Base-by-base conservation (phyloP, 2,888 invertebrate species). In the Hemistola chrysoprasaria region DNA sequence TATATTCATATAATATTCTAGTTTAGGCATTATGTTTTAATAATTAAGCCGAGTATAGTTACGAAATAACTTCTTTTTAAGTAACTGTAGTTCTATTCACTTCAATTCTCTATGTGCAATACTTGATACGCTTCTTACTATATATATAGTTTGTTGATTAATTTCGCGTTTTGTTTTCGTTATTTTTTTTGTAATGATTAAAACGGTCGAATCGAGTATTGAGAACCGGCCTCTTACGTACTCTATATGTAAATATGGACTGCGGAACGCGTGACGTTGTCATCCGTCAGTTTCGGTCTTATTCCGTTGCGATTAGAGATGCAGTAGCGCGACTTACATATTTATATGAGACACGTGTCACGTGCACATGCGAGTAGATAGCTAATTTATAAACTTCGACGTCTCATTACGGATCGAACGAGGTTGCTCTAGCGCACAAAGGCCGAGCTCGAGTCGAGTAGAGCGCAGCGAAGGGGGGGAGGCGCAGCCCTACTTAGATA, bases 1-100 rank as follows among this genome's bases (percentile, higher is more conserved):
- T 89, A 87, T 88, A 89, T 84, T 81, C 76, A 87, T 85, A 86
- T 86, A 87, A 82, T 89, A 87, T 87, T 87, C 85, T 89, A 90
- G 89, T 80, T 87, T 85, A 89, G 85, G 84, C 79, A 69, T 78
- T 81, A 43, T 87, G 81, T 87, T 84, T 87, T 86, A 80, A 62
- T 63, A 68, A 61, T n/a, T 85, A 78, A 80, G 82, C 75, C 64
- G 69, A 72, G 67, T 77, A 71, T 72, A 71, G 71, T 71, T 49
- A 68, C 61, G 62, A 65, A 56, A 57, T 58, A 51, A 44, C 59
- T 62, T 73, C 65, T 65, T 67, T 65, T 76, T 73, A 75, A 68
- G 64, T 68, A 67, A 76, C 50, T 67, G 66, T 86, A 78, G 74
- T 81, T 79, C 64, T 76, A 78, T 80, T 78, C 61, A 71, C 66